Percentiles rank a stretch among this genome's conserved stretches.
Evolutionary conservation across 2,888 invertebrate species (phyloP).

Genomic region (Notodonta dromedarius): DNA sequence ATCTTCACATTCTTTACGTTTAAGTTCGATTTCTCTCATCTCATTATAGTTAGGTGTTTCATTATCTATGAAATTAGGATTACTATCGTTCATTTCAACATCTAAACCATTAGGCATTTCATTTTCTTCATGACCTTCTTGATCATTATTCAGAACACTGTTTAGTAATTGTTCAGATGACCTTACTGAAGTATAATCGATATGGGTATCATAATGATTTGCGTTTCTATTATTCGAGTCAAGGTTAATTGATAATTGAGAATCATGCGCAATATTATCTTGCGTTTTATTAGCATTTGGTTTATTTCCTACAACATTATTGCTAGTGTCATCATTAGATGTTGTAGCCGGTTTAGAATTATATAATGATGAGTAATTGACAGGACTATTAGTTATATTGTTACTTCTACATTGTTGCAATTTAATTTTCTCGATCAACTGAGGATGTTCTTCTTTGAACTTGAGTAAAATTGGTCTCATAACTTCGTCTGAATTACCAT

Average conservation of each 20-base stretch:
- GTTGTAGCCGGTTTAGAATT: conserved; percentile 15
- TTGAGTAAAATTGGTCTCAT: conserved; percentile 49
- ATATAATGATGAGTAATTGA: conserved; percentile 27
- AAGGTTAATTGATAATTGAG: conserved; percentile 1
- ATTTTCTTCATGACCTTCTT: conserved; percentile 10
- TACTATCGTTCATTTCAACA: conserved; percentile 24
- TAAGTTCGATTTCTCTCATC: conserved; percentile 2
- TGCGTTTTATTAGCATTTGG: conserved; percentile 1
- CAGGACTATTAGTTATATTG: conserved; percentile 39
- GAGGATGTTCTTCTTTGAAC: conserved; percentile 62
- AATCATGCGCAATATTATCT: conserved; percentile 4
- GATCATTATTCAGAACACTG: conserved; percentile 41
- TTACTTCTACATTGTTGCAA: conserved; percentile 31
- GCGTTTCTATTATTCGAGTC: neutral
- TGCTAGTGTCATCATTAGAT: conserved; percentile 14
- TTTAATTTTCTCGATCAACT: conserved; percentile 54
- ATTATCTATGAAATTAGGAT: conserved; percentile 7
- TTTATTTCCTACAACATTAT: conserved; percentile 7
- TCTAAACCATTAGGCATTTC: conserved; percentile 14
- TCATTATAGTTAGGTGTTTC: neutral
- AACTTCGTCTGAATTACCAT: conserved; percentile 38
- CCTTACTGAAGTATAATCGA: conserved; percentile 41
- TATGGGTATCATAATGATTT: conserved; percentile 14
- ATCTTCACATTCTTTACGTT: neutral
- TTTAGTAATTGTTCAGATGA: conserved; percentile 56